Percentiles rank a stretch among this genome's conserved stretches.
Evolutionary conservation across 1,140 invertebrate species (phyloP).

Genomic region (Mamestra configurata): DNA sequence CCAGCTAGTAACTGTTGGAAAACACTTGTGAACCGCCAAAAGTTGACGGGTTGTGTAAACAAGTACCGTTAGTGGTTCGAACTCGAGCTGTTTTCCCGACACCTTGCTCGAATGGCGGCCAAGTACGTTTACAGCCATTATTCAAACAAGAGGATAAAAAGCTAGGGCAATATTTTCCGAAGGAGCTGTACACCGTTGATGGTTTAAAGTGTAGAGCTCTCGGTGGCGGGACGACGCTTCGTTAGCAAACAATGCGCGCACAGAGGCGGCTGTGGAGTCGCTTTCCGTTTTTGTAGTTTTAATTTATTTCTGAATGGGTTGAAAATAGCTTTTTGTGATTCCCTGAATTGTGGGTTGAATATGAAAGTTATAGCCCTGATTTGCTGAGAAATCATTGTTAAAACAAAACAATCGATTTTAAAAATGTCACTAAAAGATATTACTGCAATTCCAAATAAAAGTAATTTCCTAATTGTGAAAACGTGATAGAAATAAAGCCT

Average conservation of each 20-base stretch:
- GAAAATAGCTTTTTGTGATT: not conserved
- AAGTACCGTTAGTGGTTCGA: conserved; percentile 82
- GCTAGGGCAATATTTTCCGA: conserved; percentile 85
- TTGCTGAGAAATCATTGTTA: not conserved
- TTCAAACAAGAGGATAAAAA: conserved; percentile 88
- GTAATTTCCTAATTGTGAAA: too few relatives aligned
- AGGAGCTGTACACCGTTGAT: conserved; percentile 81
- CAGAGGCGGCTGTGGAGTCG: conserved; percentile 65
- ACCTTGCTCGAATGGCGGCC: conserved; percentile 83
- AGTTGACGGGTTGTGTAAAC: conserved; percentile 84
- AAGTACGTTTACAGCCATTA: conserved; percentile 86
- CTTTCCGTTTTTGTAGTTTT: not conserved
- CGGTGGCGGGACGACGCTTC: conserved; percentile 78
- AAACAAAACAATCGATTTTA: too few relatives aligned
- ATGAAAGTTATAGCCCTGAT: too few relatives aligned
- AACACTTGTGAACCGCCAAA: conserved; percentile 80
- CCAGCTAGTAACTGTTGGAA: conserved; percentile 73
- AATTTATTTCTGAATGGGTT: not conserved
- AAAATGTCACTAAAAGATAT: too few relatives aligned
- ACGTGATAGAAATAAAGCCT: too few relatives aligned
- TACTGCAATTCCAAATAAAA: too few relatives aligned
- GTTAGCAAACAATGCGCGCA: conserved; percentile 84
- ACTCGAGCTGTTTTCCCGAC: conserved; percentile 82
- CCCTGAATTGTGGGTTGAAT: too few relatives aligned
- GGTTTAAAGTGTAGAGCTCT: conserved; percentile 86